Percentiles rank a stretch among this genome's conserved stretches.
These are phyloP conservation scores for Prinia subflava DNA, from an alignment of 2,113 vertebrate species.

Conservation along the genomic window DNA sequence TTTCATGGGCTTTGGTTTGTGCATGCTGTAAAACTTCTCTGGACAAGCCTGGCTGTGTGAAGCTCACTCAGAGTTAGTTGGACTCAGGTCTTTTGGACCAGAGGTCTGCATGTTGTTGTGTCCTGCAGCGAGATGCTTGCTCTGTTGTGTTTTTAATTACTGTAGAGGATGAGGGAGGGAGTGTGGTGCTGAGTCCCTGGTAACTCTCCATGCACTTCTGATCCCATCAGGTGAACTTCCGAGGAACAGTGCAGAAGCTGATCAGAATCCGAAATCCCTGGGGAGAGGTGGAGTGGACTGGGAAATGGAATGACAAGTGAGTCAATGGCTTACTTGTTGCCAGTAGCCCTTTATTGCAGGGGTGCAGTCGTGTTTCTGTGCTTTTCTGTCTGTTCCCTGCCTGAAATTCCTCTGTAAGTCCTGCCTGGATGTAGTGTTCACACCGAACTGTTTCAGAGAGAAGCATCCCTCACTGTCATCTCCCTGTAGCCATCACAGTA, in stretches of 20 bases:
- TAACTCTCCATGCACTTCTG: neutral
- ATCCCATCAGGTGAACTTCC: slow-evolving; percentile 80
- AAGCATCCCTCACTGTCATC: neutral
- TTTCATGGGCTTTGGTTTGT: neutral
- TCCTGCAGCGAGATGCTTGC: neutral
- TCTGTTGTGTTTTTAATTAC: neutral
- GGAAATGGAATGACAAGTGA: slow-evolving; percentile 93
- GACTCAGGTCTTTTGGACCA: neutral
- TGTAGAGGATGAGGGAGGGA: neutral
- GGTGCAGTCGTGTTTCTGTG: accelerated
- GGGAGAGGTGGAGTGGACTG: slow-evolving; percentile 97
- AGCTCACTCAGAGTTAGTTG: neutral
- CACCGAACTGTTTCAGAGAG: neutral
- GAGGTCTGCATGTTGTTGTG: neutral
- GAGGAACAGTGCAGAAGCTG: slow-evolving; percentile 83
- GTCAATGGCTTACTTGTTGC: accelerated
- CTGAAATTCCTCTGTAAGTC: neutral
- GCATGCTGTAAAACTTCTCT: neutral
- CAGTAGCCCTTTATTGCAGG: neutral
- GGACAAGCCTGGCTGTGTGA: neutral
- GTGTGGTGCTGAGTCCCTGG: neutral
- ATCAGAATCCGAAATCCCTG: slow-evolving; percentile 92
- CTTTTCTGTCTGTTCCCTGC: neutral
- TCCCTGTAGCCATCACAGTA: neutral
- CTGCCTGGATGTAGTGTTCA: neutral